A percentile compares a stretch with the other conserved stretches of the same genome.
Conservation (phyloP, 2,888 invertebrate genomes). For the Thera britannica region DNA sequence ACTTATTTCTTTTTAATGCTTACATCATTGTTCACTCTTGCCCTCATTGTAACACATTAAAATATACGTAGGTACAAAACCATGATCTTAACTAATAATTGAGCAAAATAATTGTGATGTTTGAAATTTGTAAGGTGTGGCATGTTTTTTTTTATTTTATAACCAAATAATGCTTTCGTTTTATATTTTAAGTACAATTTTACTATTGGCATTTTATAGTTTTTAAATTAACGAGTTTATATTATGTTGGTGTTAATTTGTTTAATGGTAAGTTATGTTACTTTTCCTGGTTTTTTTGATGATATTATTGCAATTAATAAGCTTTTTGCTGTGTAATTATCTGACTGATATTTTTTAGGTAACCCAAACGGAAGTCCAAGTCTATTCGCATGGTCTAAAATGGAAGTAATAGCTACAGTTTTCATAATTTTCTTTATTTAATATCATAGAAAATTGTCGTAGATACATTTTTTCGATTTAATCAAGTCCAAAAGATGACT, state of each 20-base stretch:
- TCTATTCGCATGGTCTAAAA: slow-evolving; percentile 73
- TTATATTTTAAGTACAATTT: slow-evolving; percentile 39
- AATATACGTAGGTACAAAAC: slow-evolving; percentile 44
- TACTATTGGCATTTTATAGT: slow-evolving; percentile 44
- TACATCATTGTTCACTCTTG: slow-evolving; percentile 54
- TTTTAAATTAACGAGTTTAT: slow-evolving; percentile 57
- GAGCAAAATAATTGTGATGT: slow-evolving; percentile 42
- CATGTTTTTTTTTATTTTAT: slow-evolving; percentile 44
- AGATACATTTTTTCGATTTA: slow-evolving; percentile 52
- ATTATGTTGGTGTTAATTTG: slow-evolving; percentile 79
- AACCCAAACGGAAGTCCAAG: slow-evolving; percentile 82
- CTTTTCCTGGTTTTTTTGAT: slow-evolving; percentile 48
- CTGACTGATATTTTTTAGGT: slow-evolving; percentile 80
- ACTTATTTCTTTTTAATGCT: slow-evolving; percentile 43
- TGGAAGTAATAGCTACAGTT: slow-evolving; percentile 70
- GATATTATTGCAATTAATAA: slow-evolving; percentile 38
- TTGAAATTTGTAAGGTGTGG: slow-evolving; percentile 41
- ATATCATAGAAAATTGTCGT: slow-evolving; percentile 51
- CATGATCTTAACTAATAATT: slow-evolving; percentile 29
- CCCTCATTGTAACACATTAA: slow-evolving; percentile 51
- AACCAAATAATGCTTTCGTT: slow-evolving; percentile 41
- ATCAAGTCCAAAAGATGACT: slow-evolving; percentile 74
- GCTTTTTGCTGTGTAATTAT: slow-evolving; percentile 63
- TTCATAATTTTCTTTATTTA: slow-evolving; percentile 53
- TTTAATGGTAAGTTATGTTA: slow-evolving; percentile 72